phyloP scores from a whole-genome alignment of 1,140 invertebrate species.

The Cepaea nemoralis region DNA sequence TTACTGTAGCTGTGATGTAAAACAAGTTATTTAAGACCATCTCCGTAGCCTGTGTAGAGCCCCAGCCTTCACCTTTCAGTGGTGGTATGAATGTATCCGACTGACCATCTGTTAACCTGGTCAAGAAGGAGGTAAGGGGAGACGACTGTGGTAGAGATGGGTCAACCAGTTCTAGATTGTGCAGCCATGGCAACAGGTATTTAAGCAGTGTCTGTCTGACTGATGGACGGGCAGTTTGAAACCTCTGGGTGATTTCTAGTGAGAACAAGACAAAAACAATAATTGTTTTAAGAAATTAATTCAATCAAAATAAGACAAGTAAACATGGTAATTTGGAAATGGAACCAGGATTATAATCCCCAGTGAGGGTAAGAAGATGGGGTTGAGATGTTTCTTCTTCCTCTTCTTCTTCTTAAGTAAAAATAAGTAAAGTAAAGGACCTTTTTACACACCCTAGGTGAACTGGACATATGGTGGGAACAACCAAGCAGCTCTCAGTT shows the following conservation, averaged over 20 bases:
- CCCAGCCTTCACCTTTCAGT: constrained; percentile 89
- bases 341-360: no score
- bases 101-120: constrained; percentile 61
- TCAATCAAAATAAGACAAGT: no score
- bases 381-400: no score
- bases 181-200: constrained; percentile 95
- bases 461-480: no score
- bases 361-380: no score
- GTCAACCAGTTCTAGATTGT: constrained; percentile 98
- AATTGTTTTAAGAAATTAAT: no score
- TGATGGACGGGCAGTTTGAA: constrained; percentile 93
- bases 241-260: constrained; percentile 93
- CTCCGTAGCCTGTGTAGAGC: constrained; percentile 96
- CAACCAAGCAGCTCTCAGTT: no score
- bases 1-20: constrained; percentile 87
- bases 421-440: no score
- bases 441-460: no score
- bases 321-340: no score
- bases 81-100: constrained; percentile 61
- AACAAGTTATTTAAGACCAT: constrained; percentile 99
- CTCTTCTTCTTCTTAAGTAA: no score
- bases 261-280: constrained; percentile 18
- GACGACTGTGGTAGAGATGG: constrained; percentile 88
- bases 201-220: constrained; percentile 89
- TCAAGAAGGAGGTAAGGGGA: constrained; percentile 66